Evolutionary conservation across 2,113 vertebrate species (phyloP), one percentile per base, ranked within the genome.

Genomic region (Solenodon paradoxus): DNA sequence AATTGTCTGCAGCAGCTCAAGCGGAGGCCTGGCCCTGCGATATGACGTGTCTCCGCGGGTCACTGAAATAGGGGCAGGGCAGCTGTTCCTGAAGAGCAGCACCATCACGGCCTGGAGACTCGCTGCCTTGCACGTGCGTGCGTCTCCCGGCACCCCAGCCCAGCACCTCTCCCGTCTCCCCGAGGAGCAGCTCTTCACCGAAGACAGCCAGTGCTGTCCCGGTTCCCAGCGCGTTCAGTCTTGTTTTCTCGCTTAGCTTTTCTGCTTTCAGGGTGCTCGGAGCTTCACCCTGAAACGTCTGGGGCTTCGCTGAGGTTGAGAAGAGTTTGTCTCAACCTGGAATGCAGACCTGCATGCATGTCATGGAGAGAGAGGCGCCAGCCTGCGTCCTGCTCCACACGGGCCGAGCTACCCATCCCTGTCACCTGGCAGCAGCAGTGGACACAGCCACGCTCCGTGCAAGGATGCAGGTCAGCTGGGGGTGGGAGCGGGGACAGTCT

Each of bases 301-400:
- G 74, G 24, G 10, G 7, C 0, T 4, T 7, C 10, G 7, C 26
- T 77, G 7, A 38, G 24, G 17, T 68, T 69, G 7, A 63, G 59
- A 53, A 64, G 20, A 15, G 55, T 1, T 12, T 49, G 47, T 35
- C 19, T 49, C 16, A n/a, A 68, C 1, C 12, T 30, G 24, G 16
- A 16, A 9, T 16, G 10, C 2, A 3, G 1, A 12, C 22, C 42
- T 55, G 3, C 5, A 28, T 19, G 1, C 19, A 32, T 7, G 22
- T 59, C 69, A 13, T 5, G 9, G 19, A 8, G 12, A 68, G 26
- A 74, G 19, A 19, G 32, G 9, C 8, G 1, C 9, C 38, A n/a
- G n/a, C n/a, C n/a, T n/a, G n/a, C n/a, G n/a, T n/a, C n/a, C n/a
- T n/a, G n/a, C n/a, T n/a, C n/a, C n/a, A n/a, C n/a, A n/a, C n/a